Conservation (phyloP, 2,797 vertebrate genomes). For the Coregonus ussuriensis region DNA sequence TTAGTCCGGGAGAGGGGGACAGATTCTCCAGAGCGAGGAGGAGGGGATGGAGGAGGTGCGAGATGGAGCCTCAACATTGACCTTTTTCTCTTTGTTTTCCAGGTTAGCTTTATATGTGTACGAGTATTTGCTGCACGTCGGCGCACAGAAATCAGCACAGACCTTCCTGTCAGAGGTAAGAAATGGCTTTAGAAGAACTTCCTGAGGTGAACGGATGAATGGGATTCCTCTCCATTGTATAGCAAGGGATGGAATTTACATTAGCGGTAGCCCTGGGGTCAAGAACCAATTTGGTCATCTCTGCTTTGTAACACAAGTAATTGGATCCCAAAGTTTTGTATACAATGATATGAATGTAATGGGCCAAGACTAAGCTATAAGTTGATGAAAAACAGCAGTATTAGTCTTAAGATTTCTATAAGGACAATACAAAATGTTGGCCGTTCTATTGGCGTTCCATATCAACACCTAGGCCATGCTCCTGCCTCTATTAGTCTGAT, state of each 20-base stretch:
- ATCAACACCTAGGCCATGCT: neutral
- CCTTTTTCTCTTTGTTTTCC: constrained; percentile 58
- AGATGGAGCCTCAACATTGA: constrained; percentile 33
- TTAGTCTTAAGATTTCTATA: neutral
- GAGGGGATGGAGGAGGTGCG: constrained; percentile 21
- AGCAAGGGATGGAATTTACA: constrained; percentile 58
- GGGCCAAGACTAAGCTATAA: constrained; percentile 9
- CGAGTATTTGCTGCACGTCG: constrained; percentile 93
- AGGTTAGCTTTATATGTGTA: constrained; percentile 95
- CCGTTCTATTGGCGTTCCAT: neutral
- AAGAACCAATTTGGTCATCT: constrained; percentile 40
- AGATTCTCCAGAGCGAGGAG: neutral
- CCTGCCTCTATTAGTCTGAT: constrained; percentile 40
- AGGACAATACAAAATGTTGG: neutral
- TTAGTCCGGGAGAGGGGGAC: neutral
- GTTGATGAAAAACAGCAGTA: constrained; percentile 21
- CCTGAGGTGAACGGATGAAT: constrained; percentile 49
- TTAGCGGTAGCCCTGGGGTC: constrained; percentile 43
- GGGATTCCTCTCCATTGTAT: constrained; percentile 63
- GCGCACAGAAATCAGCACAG: constrained; percentile 96
- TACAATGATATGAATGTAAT: constrained; percentile 14
- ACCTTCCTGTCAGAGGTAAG: constrained; percentile 97
- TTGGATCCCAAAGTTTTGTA: neutral
- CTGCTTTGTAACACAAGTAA: constrained; percentile 13
- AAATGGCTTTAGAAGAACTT: constrained; percentile 50